Conservation (phyloP, 2,797 vertebrate species). For the Chrysocyon brachyurus region DNA sequence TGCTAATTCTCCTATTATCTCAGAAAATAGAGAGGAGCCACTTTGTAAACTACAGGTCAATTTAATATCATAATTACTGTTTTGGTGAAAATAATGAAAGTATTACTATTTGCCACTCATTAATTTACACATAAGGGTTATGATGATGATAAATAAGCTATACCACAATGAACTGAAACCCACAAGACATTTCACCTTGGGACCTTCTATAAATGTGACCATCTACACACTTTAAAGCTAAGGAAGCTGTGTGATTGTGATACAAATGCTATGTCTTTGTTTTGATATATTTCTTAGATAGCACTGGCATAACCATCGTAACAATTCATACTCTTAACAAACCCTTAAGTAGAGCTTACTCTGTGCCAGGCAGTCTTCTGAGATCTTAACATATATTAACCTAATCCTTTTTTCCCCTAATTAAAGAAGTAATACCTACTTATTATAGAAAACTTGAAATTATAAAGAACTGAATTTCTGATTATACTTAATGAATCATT, state of each 20-base stretch:
- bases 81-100: constrained; percentile 62
- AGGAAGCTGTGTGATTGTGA: not conserved
- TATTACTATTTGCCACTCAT: constrained; percentile 39
- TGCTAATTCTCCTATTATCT: constrained; percentile 60
- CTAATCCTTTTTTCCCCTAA: not conserved
- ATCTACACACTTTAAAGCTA: not conserved
- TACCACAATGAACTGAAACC: constrained; percentile 16
- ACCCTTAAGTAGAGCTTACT: not conserved
- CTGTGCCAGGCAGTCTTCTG: not conserved
- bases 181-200: not conserved
- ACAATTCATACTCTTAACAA: not conserved
- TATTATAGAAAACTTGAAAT: constrained; percentile 59
- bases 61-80: constrained; percentile 71
- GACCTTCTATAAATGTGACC: not conserved
- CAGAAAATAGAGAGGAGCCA: constrained; percentile 60
- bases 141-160: constrained; percentile 3
- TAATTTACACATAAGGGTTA: constrained; percentile 55
- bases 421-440: constrained; percentile 11
- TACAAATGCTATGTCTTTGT: not conserved
- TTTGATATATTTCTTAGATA: not conserved
- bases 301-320: not conserved
- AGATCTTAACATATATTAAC: not conserved
- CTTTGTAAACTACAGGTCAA: constrained; percentile 45
- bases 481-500: not conserved
- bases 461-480: constrained; percentile 42